Conservation (phyloP, 2,113 vertebrate genomes). For the Mobula hypostoma region DNA sequence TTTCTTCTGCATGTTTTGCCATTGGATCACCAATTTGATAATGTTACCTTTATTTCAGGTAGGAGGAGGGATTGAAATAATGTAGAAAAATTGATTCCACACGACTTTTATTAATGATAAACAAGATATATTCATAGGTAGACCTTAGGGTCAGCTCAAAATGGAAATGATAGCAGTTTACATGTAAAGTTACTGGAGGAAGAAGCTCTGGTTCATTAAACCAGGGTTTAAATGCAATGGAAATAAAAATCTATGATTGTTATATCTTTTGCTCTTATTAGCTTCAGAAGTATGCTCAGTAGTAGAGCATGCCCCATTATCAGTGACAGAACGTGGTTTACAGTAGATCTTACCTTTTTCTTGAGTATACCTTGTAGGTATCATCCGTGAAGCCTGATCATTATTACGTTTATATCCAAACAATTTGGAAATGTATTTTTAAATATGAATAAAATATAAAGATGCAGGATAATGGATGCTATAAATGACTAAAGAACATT, state of each 20-base stretch:
- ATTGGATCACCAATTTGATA: background rate
- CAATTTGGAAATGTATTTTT: background rate
- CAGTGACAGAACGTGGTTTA: background rate
- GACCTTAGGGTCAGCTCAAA: background rate
- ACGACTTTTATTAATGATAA: too few relatives aligned
- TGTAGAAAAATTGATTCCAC: too few relatives aligned
- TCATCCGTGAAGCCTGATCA: background rate
- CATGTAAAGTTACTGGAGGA: background rate
- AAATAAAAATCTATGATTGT: background rate
- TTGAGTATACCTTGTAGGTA: background rate
- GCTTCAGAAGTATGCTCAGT: background rate
- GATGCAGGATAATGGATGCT: background rate
- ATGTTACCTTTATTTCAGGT: background rate
- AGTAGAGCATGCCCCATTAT: background rate
- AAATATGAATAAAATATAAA: background rate
- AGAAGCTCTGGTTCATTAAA: background rate
- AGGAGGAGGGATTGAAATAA: background rate
- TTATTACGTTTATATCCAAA: background rate
- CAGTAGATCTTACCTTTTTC: background rate
- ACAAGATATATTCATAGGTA: too few relatives aligned
- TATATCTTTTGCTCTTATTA: background rate
- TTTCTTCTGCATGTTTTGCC: background rate
- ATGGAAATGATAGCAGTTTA: background rate
- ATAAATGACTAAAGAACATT: background rate
- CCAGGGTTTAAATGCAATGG: background rate